Base-by-base conservation (phyloP, 2,888 invertebrate species). In the Cephus pygmeus region DNA sequence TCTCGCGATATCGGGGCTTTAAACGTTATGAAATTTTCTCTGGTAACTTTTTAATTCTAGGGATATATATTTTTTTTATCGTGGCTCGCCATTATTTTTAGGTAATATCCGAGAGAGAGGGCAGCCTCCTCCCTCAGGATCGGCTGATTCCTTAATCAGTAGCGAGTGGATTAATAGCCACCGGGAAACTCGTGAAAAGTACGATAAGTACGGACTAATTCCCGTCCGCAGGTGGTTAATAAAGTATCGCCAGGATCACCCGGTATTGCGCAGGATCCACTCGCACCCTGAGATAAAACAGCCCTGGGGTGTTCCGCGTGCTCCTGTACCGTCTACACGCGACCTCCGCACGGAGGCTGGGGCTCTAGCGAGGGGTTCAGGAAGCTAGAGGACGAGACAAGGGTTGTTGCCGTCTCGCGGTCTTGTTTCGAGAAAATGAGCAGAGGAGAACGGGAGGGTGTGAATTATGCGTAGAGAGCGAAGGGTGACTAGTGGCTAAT, bases 381-480 rank as follows among this genome's bases (percentile, higher is more conserved):
- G 56, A 56, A 56, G 56, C 23, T 56, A 3, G 1, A 56, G 23
- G 56, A 56, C 56, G 23, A 56, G 56, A 56, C 56, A 56, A 56
- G 56, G 56, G 56, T 23, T 56, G 56, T 23, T 56, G 56, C 9
- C 56, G 23, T 23, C 56, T 23, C 23, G 23, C 2, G 23, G 56
- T 56, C 23, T 23, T 56, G 9, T 56, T 56, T 6, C 3, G 73
- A 40, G 23, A n/a, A 34, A 73, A 73, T 30, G 30, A 12, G 23
- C 73, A 12, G 83, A 80, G 77, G 56, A 33, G 77, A 34, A 74
- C 12, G 75, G 77, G 69, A 75, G 73, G 77, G 56, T 56, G 56
- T 56, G 56, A 56, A 56, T 56, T 56, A 56, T 56, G 56, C 56
- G 23, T 2, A 23, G 56, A 56, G 23, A 77, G 75, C 76, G 77